phyloP scores from a whole-genome alignment of 2,888 invertebrate genomes.

The Conops quadrifasciatus region DNA sequence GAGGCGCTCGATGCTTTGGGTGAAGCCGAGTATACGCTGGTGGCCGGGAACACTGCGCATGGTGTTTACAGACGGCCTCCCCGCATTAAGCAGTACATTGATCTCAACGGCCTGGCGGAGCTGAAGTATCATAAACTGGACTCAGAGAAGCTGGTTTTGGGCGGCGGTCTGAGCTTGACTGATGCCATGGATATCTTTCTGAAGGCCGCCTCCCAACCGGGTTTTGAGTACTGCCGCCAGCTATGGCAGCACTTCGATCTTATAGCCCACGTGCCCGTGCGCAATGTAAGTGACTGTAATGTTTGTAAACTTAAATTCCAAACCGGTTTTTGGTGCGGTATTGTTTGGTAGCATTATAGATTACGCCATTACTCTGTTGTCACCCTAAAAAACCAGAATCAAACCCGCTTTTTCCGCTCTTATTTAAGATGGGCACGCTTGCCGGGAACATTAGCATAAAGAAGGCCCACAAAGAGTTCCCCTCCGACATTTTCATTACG shows the following conservation, averaged over 20 bases:
- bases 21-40: constrained; percentile 69
- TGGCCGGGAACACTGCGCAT: constrained; percentile 79
- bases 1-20: constrained; percentile 54
- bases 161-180: constrained; percentile 66
- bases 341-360: too few species aligned
- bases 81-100: constrained; percentile 68
- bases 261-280: constrained; percentile 72
- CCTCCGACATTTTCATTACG: constrained; percentile 74
- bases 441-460: constrained; percentile 77
- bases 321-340: neutral
- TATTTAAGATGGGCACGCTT: constrained; percentile 69
- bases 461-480: constrained; percentile 71
- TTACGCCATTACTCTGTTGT: too few species aligned
- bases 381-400: too few species aligned
- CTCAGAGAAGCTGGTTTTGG: constrained; percentile 49
- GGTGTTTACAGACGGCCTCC: constrained; percentile 66
- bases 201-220: constrained; percentile 57
- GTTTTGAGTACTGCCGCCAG: constrained; percentile 68
- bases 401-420: too few species aligned
- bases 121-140: constrained; percentile 65
- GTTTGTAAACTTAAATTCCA: neutral
- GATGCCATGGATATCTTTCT: constrained; percentile 66
- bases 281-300: constrained; percentile 68
- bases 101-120: constrained; percentile 70
- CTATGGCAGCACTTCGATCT: constrained; percentile 68